Evolutionary conservation across 2,888 invertebrate genomes (phyloP).

Genomic region (Lacanobia wlatinum): DNA sequence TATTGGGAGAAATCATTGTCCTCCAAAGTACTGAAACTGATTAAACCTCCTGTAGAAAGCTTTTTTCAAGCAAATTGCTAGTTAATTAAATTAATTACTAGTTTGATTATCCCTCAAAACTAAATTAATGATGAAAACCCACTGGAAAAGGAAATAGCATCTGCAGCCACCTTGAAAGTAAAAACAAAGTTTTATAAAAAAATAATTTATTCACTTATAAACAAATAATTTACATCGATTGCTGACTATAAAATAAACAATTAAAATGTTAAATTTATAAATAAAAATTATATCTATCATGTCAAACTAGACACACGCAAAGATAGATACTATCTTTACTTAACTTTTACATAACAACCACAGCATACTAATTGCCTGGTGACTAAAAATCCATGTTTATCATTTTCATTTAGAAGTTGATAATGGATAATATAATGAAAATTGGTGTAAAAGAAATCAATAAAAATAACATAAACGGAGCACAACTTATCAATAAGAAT

Average conservation of each 20-base stretch:
- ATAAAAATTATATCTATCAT: constrained; percentile 25
- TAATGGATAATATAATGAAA: background rate
- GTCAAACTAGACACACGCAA: constrained; percentile 64
- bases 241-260: constrained; percentile 31
- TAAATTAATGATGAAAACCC: too few species aligned
- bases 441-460: background rate
- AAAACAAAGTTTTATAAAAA: background rate
- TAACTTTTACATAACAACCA: constrained; percentile 18
- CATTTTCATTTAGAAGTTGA: too few species aligned
- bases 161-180: background rate
- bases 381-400: background rate
- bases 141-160: too few species aligned
- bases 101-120: too few species aligned
- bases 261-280: constrained; percentile 31
- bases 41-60: too few species aligned
- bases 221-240: constrained; percentile 64
- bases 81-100: too few species aligned
- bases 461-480: background rate
- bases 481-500: background rate
- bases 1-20: too few species aligned
- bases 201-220: constrained; percentile 52
- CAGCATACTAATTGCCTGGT: constrained; percentile 1
- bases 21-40: too few species aligned
- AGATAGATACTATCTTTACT: constrained; percentile 69
- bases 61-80: too few species aligned